Percentiles rank a stretch among this genome's conserved stretches.
phyloP scores from a whole-genome alignment of 2,888 invertebrate species.

The Muschampia plurimacula region DNA sequence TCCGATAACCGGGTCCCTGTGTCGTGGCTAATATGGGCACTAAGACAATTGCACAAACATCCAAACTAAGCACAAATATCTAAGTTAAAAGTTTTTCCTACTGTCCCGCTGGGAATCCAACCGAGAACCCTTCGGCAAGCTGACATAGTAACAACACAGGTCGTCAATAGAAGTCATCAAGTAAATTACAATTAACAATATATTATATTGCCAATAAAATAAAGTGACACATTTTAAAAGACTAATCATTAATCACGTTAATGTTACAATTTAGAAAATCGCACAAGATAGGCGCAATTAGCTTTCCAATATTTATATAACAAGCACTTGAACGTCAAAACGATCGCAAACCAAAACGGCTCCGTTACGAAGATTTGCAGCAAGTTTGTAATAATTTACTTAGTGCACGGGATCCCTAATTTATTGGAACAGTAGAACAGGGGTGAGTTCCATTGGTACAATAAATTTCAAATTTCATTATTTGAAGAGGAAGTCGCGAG shows the following conservation, averaged over 20 bases:
- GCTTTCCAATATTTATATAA: neutral
- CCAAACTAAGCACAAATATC: too few species aligned
- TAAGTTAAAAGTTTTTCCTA: too few species aligned
- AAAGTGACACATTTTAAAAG: neutral
- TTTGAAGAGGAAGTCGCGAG: constrained; percentile 82
- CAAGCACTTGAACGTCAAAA: constrained; percentile 14
- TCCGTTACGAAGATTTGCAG: constrained; percentile 34
- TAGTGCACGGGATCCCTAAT: constrained; percentile 54
- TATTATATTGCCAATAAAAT: too few species aligned
- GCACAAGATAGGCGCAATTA: neutral
- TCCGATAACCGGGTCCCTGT: too few species aligned
- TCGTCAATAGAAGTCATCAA: too few species aligned
- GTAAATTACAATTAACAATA: too few species aligned
- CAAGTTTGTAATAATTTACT: constrained; percentile 38
- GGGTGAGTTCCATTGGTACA: constrained; percentile 70
- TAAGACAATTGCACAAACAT: too few species aligned
- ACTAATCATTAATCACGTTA: neutral
- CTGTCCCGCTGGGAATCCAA: neutral
- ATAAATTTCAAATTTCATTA: constrained; percentile 84
- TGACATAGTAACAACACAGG: too few species aligned
- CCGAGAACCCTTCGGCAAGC: too few species aligned
- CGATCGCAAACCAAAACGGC: constrained; percentile 26
- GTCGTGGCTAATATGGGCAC: too few species aligned
- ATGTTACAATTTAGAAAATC: neutral
- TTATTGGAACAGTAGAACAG: constrained; percentile 71